These are phyloP conservation scores for Epizoanthus ramosus DNA, from an alignment of 92 coral and sea anemone species.

Conservation along the genomic window DNA sequence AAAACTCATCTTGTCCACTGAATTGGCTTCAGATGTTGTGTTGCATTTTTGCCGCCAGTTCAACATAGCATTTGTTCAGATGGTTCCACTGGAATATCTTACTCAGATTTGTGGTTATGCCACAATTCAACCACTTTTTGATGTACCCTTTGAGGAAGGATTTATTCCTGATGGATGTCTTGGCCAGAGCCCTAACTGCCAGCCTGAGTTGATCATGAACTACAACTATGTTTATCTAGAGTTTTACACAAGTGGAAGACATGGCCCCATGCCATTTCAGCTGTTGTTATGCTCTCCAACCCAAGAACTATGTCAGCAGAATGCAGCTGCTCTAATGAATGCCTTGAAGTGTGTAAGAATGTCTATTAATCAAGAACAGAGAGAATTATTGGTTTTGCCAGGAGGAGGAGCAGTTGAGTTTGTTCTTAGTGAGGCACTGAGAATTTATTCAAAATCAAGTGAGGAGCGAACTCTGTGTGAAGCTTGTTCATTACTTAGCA, in stretches of 20 bases:
- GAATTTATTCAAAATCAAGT: constrained; percentile 28
- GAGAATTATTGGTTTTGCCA: constrained; percentile 48
- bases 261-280: constrained; percentile 35
- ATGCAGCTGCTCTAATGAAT: constrained; percentile 68
- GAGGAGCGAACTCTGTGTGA: constrained; percentile 34
- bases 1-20: constrained; percentile 73
- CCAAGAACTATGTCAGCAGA: constrained; percentile 77
- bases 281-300: constrained; percentile 83
- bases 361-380: constrained; percentile 61
- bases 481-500: constrained; percentile 73
- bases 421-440: constrained; percentile 60
- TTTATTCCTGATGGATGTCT: constrained; percentile 45
- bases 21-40: constrained; percentile 60
- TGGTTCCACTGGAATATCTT: constrained; percentile 75
- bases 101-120: constrained; percentile 65
- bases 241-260: not conserved
- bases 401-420: constrained; percentile 85
- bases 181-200: constrained; percentile 71
- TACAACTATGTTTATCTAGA: constrained; percentile 63
- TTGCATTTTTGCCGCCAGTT: constrained; percentile 81
- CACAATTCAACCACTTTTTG: constrained; percentile 60
- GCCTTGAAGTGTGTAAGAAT: constrained; percentile 72
- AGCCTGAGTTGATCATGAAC: constrained; percentile 51
- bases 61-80: constrained; percentile 79
- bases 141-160: constrained; percentile 37